Percentiles rank a stretch among this genome's conserved stretches.
These are phyloP conservation scores for Heloderma charlesbogerti DNA, from an alignment of 2,113 vertebrate species.

Conservation along the genomic window DNA sequence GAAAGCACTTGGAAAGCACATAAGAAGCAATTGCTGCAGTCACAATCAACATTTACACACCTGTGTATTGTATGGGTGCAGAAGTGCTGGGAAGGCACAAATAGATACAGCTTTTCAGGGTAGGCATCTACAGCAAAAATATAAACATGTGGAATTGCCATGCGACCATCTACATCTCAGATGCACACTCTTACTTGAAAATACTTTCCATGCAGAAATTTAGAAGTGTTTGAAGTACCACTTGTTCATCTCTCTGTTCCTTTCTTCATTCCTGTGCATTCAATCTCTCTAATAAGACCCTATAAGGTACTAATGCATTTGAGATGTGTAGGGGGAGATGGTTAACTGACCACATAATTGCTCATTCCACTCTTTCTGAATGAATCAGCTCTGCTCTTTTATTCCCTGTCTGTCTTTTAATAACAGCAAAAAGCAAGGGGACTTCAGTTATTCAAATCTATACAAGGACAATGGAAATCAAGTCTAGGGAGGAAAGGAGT, in stretches of 20 bases:
- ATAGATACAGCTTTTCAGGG: not conserved
- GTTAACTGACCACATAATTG: not conserved
- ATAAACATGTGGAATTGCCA: not conserved
- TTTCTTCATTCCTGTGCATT: not conserved
- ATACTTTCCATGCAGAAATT: not conserved
- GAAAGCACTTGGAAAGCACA: not conserved
- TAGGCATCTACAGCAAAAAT: not conserved
- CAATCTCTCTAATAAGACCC: not conserved
- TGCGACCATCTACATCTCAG: not conserved
- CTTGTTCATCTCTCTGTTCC: not conserved
- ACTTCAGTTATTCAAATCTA: not conserved
- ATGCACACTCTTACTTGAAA: not conserved
- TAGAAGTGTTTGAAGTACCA: not conserved
- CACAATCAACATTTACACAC: not conserved
- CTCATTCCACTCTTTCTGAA: not conserved
- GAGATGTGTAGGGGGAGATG: not conserved
- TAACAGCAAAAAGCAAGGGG: not conserved
- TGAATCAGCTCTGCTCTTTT: not conserved
- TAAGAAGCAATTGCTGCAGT: not conserved
- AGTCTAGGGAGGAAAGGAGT: accelerated
- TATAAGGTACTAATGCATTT: not conserved
- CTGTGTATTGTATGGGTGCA: not conserved
- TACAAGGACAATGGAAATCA: not conserved
- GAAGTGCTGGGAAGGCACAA: not conserved
- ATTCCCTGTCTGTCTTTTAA: not conserved